Evolutionary conservation across 37 sponge, comb jelly and placozoan species (phyloP).

Genomic region (Ephydatia muelleri): DNA sequence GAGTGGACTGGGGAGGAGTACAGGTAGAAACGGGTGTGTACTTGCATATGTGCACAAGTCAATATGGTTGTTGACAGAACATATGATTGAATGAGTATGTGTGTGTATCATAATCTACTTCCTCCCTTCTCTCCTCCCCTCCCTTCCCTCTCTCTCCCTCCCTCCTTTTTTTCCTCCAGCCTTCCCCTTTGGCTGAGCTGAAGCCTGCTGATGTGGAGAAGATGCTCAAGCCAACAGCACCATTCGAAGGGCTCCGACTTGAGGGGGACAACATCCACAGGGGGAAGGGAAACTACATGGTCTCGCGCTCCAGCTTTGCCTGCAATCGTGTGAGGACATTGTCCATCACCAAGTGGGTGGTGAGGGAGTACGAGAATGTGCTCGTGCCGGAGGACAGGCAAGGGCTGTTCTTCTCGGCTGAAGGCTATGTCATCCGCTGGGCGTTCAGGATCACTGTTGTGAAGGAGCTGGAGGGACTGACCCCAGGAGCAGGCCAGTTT

Average conservation of each 20-base stretch:
- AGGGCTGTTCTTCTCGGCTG: constrained; percentile 80
- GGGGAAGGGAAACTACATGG: constrained; percentile 75
- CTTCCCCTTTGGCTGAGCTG: constrained; percentile 20
- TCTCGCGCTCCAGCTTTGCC: constrained; percentile 61
- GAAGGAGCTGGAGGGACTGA: constrained; percentile 67
- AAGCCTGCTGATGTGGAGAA: constrained; percentile 70
- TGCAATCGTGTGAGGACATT: constrained; percentile 66
- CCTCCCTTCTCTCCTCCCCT: too few relatives aligned
- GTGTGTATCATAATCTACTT: not conserved
- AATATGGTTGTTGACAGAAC: too few relatives aligned
- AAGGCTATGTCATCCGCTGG: constrained; percentile 94
- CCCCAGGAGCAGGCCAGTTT: constrained; percentile 44
- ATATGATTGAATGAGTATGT: not conserved
- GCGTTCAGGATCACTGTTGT: constrained; percentile 62
- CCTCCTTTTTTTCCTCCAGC: not conserved
- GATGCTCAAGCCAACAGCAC: constrained; percentile 55
- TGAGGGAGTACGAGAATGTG: constrained; percentile 84
- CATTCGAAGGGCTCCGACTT: constrained; percentile 68
- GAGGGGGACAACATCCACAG: constrained; percentile 83
- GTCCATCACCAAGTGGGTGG: constrained; percentile 66
- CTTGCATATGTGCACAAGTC: too few relatives aligned
- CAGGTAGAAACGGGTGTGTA: not conserved
- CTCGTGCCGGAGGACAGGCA: constrained; percentile 46
- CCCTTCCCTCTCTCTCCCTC: too few relatives aligned
- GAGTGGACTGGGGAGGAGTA: not conserved